Evolutionary conservation across 2,888 invertebrate genomes (phyloP), one percentile per base, ranked within the genome.

Genomic region (Lampropteryx suffumata): DNA sequence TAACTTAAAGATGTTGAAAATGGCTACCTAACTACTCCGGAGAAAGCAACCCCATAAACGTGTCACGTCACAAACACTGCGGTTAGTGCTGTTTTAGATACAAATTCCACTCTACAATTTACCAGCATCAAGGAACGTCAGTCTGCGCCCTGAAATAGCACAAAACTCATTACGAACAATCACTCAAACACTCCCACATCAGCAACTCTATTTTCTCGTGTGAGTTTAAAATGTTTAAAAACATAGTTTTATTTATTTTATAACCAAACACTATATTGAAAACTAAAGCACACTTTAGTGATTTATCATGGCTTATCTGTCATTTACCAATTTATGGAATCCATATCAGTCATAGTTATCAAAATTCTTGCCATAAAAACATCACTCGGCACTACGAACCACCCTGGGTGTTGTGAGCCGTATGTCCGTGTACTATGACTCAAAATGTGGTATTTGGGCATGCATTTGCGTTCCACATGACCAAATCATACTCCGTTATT

Each of bases 401-500:
- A 21, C 27, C 12, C 21, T 36, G 8, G 8, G 10, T 13, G 4
- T 26, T 26, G 10, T 36, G 24, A n/a, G 6, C 30, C 32, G 37
- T 43, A 43, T 37, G 17, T 14, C 35, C 3, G 1, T 14, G 35
- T 24, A 26, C 11, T 48, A 43, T 11, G 43, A 33, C 30, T 32
- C 36, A 42, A 37, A n/a, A 49, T 45, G 44, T n/a, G n/a, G 32
- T 33, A 13, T 24, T 27, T 51, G 11, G 33, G 14, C 37, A 50
- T 47, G 34, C 37, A 51, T 57, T 55, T 52, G 28, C 54, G 43
- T 69, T 72, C 67, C 64, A 66, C 65, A 64, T 67, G 62, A 64
- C 47, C 67, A n/a, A n/a, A n/a, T n/a, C n/a, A 62, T 66, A 65
- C 68, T 65, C 65, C 55, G 59, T 70, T 71, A 69, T 73, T 71